Evolutionary conservation across 2,113 vertebrate species (phyloP), one percentile per base, ranked within the genome.

Genomic region (Nycticorax nycticorax): DNA sequence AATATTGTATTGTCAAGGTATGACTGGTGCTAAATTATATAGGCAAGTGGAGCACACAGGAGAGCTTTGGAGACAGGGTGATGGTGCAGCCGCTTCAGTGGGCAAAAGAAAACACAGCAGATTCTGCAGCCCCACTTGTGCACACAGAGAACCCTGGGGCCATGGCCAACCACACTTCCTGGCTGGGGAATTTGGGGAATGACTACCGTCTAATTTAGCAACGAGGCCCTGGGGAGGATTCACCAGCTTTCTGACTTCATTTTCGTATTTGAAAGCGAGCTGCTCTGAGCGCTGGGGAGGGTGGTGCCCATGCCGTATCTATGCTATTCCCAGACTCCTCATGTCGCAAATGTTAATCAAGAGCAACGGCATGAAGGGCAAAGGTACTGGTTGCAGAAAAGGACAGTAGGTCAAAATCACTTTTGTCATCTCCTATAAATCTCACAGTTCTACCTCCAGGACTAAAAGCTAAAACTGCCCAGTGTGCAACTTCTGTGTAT

Each of bases 381-480:
- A 89, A 82, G 84, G 62, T 82, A 43, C 20, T 9, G 26, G 68
- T 15, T 91, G 86, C 53, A 88, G 83, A 68, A 80, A 92, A 94
- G 80, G 77, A 89, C 86, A 73, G 66, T 52, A 30, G 87, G 74
- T 92, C 89, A 96, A 94, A 96, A 85, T 53, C 62, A 88, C 15
- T 92, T 83, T 71, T 93, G 94, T 85, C 89, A 41, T 72, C 71
- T 67, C 63, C 81, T 80, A 83, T 97, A 96, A 96, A 96, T 94
- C 81, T 93, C 78, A 35, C n/a, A 27, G 50, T 76, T 85, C 62
- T 79, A 21, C n/a, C 59, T 91, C 43, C 71, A 89, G 59, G 77
- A 60, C 41, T 73, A 73, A 91, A 93, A 82, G 10, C 19, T 45
- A n/a, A 92, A 96, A 93, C 24, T 95, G 94, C 85, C 41, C 23